Base-by-base conservation (phyloP, 92 coral and sea anemone species). In the Paramuricea clavata region DNA sequence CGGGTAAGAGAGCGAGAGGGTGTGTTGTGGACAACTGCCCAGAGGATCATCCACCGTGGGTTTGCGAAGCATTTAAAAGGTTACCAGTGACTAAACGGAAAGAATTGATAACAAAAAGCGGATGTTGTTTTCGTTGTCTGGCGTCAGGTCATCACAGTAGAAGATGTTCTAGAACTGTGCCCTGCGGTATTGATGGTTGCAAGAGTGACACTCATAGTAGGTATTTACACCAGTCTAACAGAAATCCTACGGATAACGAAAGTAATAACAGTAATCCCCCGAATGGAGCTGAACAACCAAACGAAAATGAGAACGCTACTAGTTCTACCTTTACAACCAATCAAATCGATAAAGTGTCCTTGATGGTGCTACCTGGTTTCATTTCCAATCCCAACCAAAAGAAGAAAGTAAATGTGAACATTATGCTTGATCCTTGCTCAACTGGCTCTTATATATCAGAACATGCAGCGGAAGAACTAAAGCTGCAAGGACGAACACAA, bases 11-110 rank as follows among this genome's bases (percentile, higher is more conserved):
- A 33, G 0, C 87, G 11, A 83, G 70, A 69, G 15, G 12, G 8
- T 83, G 79, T 47, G 21, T 83, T 13, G 88, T 89, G 3, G 77
- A 76, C 35, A 30, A 36, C 12, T 89, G 92, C 49, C 69, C 23
- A 56, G 69, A 28, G n/a, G 69, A 49, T 31, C 65, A 49, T 50
- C 42, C 68, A 21, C 67, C 26, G 27, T 49, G 80, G 80, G 60
- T 49, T 49, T 9, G 82, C 25, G 26, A 52, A 19, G 12, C 28
- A 28, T 77, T 77, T 31, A 77, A 77, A n/a, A 27, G 50, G 0
- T 56, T 77, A 35, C 43, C 68, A 0, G 82, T 52, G n/a, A 9
- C 31, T 21, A 54, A 31, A 1, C 31, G 68, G 52, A 77, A 77
- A 35, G 82, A 49, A 50, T 35, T 77, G 22, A 77, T 77, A 47